Evolutionary conservation across 2,113 vertebrate species (phyloP).

Genomic region (Centropus bengalensis): DNA sequence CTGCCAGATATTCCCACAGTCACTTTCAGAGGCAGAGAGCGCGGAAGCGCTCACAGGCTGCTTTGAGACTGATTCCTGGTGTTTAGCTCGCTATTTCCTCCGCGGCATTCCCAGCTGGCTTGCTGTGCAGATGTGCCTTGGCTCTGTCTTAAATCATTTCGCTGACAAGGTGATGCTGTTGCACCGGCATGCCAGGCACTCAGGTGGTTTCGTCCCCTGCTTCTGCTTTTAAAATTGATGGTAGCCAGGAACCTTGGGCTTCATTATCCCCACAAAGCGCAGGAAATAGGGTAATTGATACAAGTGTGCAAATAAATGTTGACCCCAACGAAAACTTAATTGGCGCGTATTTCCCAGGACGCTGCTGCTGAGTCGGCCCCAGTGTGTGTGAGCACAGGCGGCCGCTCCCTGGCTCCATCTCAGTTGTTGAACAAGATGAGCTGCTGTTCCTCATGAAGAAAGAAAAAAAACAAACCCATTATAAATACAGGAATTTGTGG

Average conservation of each 20-base stretch:
- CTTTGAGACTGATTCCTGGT: neutral
- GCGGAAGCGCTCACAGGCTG: neutral
- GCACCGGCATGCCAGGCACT: neutral
- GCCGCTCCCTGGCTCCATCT: neutral
- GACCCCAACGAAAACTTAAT: neutral
- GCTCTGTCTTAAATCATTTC: neutral
- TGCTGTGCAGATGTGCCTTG: neutral
- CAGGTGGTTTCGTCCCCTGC: neutral
- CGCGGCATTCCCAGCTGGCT: neutral
- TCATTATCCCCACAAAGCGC: neutral
- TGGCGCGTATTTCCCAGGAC: neutral
- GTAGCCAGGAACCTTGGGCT: neutral
- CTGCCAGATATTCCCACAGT: neutral
- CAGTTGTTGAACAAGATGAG: neutral
- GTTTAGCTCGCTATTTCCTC: neutral
- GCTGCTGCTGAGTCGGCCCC: slow-evolving; percentile 35
- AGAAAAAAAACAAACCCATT: slow-evolving; percentile 11
- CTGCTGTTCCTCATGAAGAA: slow-evolving; percentile 29
- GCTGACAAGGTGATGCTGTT: neutral
- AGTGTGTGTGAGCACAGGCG: neutral
- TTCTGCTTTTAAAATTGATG: neutral
- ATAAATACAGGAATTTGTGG: neutral
- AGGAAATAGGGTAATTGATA: neutral
- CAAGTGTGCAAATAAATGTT: neutral
- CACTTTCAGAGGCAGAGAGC: neutral